phyloP scores from a whole-genome alignment of 1,140 invertebrate genomes.

The Megalopta genalis region DNA sequence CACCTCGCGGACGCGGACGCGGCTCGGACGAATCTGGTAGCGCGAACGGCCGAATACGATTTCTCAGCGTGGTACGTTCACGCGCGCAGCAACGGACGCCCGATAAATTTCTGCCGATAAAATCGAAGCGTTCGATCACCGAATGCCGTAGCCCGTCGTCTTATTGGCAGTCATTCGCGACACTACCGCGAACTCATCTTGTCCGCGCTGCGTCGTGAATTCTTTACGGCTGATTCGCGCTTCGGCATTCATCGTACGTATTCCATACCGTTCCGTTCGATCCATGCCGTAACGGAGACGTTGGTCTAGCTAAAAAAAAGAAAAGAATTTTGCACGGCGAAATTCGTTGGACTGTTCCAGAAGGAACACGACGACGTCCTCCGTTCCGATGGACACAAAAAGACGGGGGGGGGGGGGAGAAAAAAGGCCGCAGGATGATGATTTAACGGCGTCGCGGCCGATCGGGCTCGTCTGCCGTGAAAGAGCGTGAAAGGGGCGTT shows the following conservation, averaged over 20 bases:
- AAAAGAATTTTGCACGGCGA: no score
- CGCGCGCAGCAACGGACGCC: no score
- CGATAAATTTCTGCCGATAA: background rate
- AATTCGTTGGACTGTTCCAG: no score
- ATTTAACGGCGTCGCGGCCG: background rate
- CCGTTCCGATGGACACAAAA: background rate
- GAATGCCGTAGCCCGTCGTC: background rate
- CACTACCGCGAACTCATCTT: background rate
- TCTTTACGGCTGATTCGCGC: background rate
- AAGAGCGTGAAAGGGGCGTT: slow-evolving; percentile 70
- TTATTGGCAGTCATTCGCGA: background rate
- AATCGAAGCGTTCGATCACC: background rate
- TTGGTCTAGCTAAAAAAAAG: background rate
- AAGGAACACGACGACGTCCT: no score
- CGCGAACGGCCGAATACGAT: no score
- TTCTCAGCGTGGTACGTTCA: no score
- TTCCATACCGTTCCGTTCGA: slow-evolving; percentile 31
- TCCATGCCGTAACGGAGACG: slow-evolving; percentile 12
- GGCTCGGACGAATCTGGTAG: no score
- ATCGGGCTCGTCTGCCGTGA: slow-evolving; percentile 15
- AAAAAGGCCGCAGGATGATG: background rate
- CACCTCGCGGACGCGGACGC: no score
- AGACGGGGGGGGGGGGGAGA: no score
- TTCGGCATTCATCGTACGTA: slow-evolving; percentile 35
- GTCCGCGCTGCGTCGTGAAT: background rate